phyloP scores from a whole-genome alignment of 2,113 vertebrate genomes.

The Excalfactoria chinensis region DNA sequence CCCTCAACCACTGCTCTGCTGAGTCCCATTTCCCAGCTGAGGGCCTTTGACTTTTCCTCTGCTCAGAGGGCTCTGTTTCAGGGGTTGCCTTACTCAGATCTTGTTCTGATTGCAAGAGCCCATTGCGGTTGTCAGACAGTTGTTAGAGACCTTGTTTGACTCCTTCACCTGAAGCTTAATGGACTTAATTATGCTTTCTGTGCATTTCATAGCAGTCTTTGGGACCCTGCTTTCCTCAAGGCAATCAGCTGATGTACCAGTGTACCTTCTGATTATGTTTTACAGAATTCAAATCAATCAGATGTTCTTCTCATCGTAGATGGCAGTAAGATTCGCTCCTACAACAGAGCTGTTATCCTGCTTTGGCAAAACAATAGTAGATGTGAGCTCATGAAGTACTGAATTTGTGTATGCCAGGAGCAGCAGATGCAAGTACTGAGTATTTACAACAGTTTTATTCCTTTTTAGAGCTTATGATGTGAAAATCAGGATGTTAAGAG shows the following conservation, averaged over 20 bases:
- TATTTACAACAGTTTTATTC: not conserved
- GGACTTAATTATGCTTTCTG: slow-evolving; percentile 22
- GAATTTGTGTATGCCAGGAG: not conserved
- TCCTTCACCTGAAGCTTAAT: slow-evolving; percentile 46
- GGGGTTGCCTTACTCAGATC: not conserved
- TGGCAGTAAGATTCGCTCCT: not conserved
- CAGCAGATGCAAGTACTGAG: not conserved
- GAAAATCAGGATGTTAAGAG: not conserved
- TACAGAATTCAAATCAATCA: slow-evolving; percentile 43
- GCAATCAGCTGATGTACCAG: not conserved
- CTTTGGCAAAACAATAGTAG: not conserved
- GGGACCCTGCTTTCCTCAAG: slow-evolving; percentile 21
- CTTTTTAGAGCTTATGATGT: not conserved
- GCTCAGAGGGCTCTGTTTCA: not conserved
- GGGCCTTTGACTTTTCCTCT: not conserved
- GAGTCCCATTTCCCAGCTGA: not conserved
- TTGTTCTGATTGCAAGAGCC: not conserved
- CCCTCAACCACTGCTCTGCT: not conserved
- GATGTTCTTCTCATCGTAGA: not conserved
- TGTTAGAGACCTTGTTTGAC: slow-evolving; percentile 49
- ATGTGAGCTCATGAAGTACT: not conserved
- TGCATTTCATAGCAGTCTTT: slow-evolving; percentile 1
- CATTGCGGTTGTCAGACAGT: slow-evolving; percentile 2
- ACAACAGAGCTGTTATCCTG: not conserved
- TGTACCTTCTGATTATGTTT: slow-evolving; percentile 39